Evolutionary conservation across 2,113 vertebrate species (phyloP).

Genomic region (Proteles cristata): DNA sequence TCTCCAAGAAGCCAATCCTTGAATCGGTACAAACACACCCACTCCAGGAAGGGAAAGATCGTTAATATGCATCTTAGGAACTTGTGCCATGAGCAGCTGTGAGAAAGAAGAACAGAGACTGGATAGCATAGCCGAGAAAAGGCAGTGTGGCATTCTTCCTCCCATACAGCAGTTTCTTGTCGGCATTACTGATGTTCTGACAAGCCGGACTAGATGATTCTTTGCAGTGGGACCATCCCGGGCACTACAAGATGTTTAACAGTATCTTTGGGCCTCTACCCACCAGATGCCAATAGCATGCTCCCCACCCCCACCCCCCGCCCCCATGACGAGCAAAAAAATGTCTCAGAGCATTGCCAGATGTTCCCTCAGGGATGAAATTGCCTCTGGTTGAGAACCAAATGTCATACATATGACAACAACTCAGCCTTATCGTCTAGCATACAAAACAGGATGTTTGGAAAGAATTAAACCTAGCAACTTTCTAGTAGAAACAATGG

Average conservation of each 20-base stretch:
- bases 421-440: background rate
- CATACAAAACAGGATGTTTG: background rate
- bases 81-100: conserved; percentile 78
- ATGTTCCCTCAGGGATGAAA: background rate
- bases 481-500: conserved; percentile 22
- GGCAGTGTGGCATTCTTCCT: background rate
- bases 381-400: background rate
- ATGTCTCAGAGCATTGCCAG: background rate
- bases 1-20: conserved; percentile 83
- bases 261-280: background rate
- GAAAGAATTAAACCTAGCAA: background rate
- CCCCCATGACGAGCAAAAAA: background rate
- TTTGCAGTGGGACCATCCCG: background rate
- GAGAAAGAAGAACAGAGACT: conserved; percentile 56
- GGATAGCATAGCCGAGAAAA: background rate
- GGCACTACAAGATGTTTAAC: too few species aligned
- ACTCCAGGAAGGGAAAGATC: conserved; percentile 78
- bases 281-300: background rate
- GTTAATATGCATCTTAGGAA: conserved; percentile 68
- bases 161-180: background rate
- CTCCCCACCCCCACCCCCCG: too few species aligned
- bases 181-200: background rate
- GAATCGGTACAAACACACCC: conserved; percentile 76
- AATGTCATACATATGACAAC: background rate
- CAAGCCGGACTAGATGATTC: background rate